A percentile compares a stretch with the other conserved stretches of the same genome.
phyloP scores from a whole-genome alignment of 2,888 invertebrate genomes.

The Torymus aiolomorphi region DNA sequence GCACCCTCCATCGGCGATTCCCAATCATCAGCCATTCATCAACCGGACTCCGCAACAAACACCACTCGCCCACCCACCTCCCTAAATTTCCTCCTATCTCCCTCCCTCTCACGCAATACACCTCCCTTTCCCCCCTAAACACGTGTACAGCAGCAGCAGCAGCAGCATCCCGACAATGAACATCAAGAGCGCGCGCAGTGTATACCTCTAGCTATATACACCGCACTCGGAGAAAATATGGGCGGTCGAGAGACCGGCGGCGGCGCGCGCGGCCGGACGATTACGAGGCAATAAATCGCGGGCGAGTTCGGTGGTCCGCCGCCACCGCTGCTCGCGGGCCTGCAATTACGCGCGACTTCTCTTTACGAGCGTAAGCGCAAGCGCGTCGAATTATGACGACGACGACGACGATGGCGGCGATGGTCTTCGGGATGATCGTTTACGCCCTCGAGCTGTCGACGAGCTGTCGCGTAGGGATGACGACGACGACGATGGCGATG shows the following conservation, averaged over 20 bases:
- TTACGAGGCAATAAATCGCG: slow-evolving; percentile 68
- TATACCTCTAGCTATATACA: too few relatives aligned
- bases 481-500: neutral
- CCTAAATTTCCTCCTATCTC: too few relatives aligned
- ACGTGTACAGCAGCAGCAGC: too few relatives aligned
- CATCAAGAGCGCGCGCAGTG: neutral
- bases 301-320: slow-evolving; percentile 42
- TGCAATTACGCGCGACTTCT: slow-evolving; percentile 39
- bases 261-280: slow-evolving; percentile 59
- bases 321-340: slow-evolving; percentile 30
- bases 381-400: slow-evolving; percentile 27
- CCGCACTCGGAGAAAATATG: slow-evolving; percentile 59
- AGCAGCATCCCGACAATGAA: slow-evolving; percentile 12
- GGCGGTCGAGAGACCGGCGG: slow-evolving; percentile 51
- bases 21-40: neutral
- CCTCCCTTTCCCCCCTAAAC: too few relatives aligned
- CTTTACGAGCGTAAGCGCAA: neutral
- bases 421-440: neutral
- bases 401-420: slow-evolving; percentile 4
- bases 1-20: too few relatives aligned
- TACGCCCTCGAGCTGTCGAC: slow-evolving; percentile 2
- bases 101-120: too few relatives aligned
- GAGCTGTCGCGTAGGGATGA: neutral
- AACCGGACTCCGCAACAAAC: neutral
- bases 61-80: neutral